phyloP scores from a whole-genome alignment of 2,797 vertebrate species.

The Lagorchestes hirsutus region DNA sequence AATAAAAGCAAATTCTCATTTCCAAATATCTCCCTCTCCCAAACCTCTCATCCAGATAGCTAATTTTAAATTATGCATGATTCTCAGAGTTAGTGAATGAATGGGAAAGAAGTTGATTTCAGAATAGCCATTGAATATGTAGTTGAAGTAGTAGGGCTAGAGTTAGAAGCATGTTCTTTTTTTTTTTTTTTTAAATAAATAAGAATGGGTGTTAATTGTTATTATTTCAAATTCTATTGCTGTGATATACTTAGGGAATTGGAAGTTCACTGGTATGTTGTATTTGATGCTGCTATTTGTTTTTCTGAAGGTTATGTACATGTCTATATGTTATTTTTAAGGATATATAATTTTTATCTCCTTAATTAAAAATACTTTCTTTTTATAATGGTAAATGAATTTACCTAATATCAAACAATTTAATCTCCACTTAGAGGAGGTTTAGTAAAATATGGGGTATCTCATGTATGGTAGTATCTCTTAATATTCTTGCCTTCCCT shows the following conservation, averaged over 20 bases:
- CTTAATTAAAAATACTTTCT: neutral
- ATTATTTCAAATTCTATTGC: neutral
- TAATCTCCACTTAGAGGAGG: neutral
- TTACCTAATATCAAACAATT: neutral
- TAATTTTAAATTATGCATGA: neutral
- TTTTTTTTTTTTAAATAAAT: neutral
- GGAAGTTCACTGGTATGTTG: neutral
- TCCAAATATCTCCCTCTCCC: neutral
- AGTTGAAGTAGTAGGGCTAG: neutral
- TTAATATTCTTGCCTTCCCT: neutral
- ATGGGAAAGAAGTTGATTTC: neutral
- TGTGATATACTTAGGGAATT: neutral
- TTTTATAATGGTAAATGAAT: neutral
- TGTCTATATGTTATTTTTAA: neutral
- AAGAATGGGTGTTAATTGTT: neutral
- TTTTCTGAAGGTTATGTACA: neutral
- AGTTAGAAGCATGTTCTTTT: neutral
- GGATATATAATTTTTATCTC: neutral
- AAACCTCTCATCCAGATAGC: neutral
- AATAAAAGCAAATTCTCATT: neutral
- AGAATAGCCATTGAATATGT: neutral
- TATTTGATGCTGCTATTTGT: neutral
- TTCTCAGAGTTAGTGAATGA: neutral
- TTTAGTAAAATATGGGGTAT: neutral
- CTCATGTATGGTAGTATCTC: neutral